Evolutionary conservation across 2,888 invertebrate species (phyloP), one percentile per base, ranked within the genome.

Genomic region (Syritta pipiens): DNA sequence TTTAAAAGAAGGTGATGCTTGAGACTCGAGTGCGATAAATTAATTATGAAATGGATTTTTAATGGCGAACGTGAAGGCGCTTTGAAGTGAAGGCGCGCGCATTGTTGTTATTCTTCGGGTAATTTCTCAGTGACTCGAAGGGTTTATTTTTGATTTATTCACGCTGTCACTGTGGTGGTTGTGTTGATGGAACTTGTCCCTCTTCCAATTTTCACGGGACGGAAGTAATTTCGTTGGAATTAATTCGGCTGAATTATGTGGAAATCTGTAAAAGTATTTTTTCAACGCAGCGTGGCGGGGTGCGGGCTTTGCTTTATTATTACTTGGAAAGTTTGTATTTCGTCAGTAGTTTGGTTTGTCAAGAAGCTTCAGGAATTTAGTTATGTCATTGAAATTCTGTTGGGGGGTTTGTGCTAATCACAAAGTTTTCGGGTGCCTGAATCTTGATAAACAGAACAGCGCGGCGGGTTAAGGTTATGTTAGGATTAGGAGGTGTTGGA

Each of bases 41-140:
- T 53, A 53, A 53, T 53, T 53, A 53, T 53, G 37, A 53, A 53
- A 53, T 53, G 35, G 14, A 53, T 53, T 53, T 53, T 53, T 53
- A 37, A 53, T 37, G 37, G 53, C 12, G 22, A 37, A 53, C 35
- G 35, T 35, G 53, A 37, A 51, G n/a, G n/a, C n/a, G 51, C 51
- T 32, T 35, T 51, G 22, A 35, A 51, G 51, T 51, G 30, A 51
- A 32, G 37, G 32, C n/a, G n/a, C n/a, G n/a, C n/a, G n/a, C 35
- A 24, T 24, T 53, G 53, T 24, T 35, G 53, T 35, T 53, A 53
- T 53, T 37, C 53, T 53, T 37, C 24, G 14, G 24, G 14, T 37
- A 22, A 53, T 53, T 53, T 53, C 53, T 53, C n/a, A n/a, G 53
- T 53, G 24, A 22, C 53, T 53, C 12, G 53, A 35, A 53, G 53